Percentiles rank a stretch among this genome's conserved stretches.
Conservation (phyloP, 2,888 invertebrate genomes). For the Rhingia campestris region DNA sequence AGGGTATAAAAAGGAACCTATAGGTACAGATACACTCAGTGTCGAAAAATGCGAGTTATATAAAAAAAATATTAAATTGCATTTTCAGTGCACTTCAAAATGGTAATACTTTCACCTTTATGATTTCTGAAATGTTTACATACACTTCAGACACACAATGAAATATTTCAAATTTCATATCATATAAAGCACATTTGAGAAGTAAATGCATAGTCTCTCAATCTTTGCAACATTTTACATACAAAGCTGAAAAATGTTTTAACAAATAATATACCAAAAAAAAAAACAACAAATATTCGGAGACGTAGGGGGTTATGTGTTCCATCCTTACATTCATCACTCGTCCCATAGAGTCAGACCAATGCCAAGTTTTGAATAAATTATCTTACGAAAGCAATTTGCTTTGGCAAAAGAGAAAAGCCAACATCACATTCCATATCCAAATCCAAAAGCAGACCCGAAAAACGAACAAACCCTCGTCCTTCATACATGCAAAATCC, state of each 20-base stretch:
- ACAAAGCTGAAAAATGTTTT: slow-evolving; percentile 66
- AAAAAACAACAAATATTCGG: slow-evolving; percentile 38
- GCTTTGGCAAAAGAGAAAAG: slow-evolving; percentile 56
- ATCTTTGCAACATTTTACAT: slow-evolving; percentile 49
- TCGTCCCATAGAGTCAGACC: slow-evolving; percentile 51
- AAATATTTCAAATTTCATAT: neutral
- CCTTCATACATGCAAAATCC: slow-evolving; percentile 61
- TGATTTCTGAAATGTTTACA: no score
- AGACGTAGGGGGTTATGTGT: neutral
- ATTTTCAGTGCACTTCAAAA: neutral
- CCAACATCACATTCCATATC: slow-evolving; percentile 43
- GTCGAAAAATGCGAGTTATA: no score
- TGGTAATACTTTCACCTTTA: neutral
- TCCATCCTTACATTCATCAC: slow-evolving; percentile 60
- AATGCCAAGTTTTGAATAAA: slow-evolving; percentile 72
- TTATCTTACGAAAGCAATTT: slow-evolving; percentile 72
- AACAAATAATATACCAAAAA: slow-evolving; percentile 50
- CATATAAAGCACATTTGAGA: slow-evolving; percentile 13
- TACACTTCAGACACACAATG: neutral
- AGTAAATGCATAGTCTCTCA: slow-evolving; percentile 25
- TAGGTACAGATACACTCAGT: no score
- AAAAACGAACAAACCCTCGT: slow-evolving; percentile 12
- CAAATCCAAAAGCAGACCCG: slow-evolving; percentile 22
- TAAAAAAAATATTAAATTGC: no score
- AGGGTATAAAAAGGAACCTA: no score